phyloP scores from a whole-genome alignment of 35 echinoderm and acorn worm species.

The Diadema setosum region DNA sequence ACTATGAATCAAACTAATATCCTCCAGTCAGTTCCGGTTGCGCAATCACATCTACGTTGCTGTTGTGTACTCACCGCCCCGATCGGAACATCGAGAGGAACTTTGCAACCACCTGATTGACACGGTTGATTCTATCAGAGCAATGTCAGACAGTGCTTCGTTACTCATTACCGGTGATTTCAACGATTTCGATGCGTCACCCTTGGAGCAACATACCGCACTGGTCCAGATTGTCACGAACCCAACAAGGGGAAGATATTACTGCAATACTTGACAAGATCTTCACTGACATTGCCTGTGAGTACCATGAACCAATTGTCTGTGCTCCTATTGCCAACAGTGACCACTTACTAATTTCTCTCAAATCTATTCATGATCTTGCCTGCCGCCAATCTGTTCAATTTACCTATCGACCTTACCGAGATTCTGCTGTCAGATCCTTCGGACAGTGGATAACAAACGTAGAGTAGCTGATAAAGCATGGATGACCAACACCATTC shows the following conservation, averaged over 20 bases:
- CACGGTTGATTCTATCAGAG: not conserved
- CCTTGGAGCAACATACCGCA: not conserved
- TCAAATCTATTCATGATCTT: not conserved
- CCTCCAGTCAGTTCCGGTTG: not conserved
- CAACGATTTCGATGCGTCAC: no score
- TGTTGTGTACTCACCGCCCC: not conserved
- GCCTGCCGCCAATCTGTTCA: not conserved
- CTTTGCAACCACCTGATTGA: not conserved
- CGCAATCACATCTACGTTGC: not conserved
- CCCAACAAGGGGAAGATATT: constrained; percentile 16
- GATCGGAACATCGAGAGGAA: not conserved
- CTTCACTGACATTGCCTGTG: not conserved
- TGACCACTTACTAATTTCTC: not conserved
- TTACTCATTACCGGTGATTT: not conserved
- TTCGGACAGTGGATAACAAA: not conserved
- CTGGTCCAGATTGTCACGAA: not conserved
- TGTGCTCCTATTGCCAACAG: not conserved
- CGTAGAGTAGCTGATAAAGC: not conserved
- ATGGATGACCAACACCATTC: no score
- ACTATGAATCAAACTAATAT: not conserved
- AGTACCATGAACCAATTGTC: not conserved
- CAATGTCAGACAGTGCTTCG: not conserved
- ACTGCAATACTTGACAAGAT: constrained; percentile 19
- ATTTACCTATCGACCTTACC: not conserved
- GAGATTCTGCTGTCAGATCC: not conserved